Evolutionary conservation across 1,140 invertebrate genomes (phyloP).

Genomic region (Cotesia glomerata): DNA sequence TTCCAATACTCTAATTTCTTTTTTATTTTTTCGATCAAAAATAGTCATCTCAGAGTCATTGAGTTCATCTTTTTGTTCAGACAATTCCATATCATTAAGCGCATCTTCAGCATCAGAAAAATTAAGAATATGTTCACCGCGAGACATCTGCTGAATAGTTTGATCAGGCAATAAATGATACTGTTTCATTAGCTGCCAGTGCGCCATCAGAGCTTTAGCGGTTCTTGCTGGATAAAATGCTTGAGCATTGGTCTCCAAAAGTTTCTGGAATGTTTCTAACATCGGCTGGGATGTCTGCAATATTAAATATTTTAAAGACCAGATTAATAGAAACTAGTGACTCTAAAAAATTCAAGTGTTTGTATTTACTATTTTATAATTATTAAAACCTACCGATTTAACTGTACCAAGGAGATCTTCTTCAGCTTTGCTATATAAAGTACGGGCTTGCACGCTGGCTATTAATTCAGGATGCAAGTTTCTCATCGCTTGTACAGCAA

Average conservation of each 20-base stretch:
- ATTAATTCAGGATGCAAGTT: conserved; percentile 92
- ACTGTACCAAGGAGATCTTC: conserved; percentile 85
- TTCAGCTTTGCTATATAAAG: conserved; percentile 88
- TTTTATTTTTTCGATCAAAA: conserved; percentile 74
- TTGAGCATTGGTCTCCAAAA: conserved; percentile 84
- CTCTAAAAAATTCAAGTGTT: too few relatives aligned
- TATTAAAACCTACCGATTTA: conserved; percentile 73
- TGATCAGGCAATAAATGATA: conserved; percentile 93
- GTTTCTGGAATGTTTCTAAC: conserved; percentile 82
- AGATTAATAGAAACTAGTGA: too few relatives aligned
- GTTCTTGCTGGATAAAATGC: conserved; percentile 89
- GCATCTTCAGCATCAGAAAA: conserved; percentile 94
- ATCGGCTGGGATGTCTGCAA: conserved; percentile 70
- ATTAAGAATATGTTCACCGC: conserved; percentile 75
- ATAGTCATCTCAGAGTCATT: conserved; percentile 73
- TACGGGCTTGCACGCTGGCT: conserved; percentile 83
- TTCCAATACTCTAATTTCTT: conserved; percentile 87
- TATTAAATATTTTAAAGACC: too few relatives aligned
- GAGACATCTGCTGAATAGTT: conserved; percentile 71
- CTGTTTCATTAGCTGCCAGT: conserved; percentile 94
- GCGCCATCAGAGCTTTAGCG: conserved; percentile 80
- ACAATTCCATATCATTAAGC: conserved; percentile 83
- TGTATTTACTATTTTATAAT: too few relatives aligned
- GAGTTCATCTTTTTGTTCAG: conserved; percentile 79
- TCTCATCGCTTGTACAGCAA: conserved; percentile 90